A percentile compares a stretch with the other conserved stretches of the same genome.
phyloP scores from a whole-genome alignment of 2,888 invertebrate species.

The Arenicola marina region DNA sequence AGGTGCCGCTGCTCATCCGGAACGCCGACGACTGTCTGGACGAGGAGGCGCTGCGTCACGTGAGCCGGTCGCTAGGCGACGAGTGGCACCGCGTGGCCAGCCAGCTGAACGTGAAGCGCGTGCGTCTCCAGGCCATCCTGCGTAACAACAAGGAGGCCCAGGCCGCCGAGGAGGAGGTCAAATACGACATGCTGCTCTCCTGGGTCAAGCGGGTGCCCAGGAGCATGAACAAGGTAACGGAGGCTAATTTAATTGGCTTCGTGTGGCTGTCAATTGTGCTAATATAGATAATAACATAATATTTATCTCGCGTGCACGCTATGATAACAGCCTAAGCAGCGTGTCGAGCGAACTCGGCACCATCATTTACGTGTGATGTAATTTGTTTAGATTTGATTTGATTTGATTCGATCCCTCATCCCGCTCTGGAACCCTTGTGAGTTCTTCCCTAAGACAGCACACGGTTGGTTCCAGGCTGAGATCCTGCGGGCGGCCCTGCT shows the following conservation, averaged over 20 bases:
- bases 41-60: constrained; percentile 39
- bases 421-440: too few species aligned
- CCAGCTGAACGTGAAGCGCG: constrained; percentile 44
- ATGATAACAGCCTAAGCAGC: too few species aligned
- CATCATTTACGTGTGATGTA: too few species aligned
- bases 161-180: constrained; percentile 31
- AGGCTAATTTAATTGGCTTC: not conserved
- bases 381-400: too few species aligned
- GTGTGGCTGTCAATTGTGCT: too few species aligned
- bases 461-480: constrained; percentile 40
- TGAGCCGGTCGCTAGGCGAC: constrained; percentile 49
- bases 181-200: constrained; percentile 53
- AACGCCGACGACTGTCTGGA: constrained; percentile 42
- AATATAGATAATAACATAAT: too few species aligned
- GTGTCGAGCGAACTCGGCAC: too few species aligned
- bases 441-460: too few species aligned
- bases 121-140: constrained; percentile 43
- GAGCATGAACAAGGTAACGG: constrained; percentile 50
- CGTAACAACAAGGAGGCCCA: constrained; percentile 26
- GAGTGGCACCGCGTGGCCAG: constrained; percentile 50
- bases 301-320: too few species aligned
- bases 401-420: too few species aligned
- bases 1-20: constrained; percentile 43
- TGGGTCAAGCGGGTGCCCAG: constrained; percentile 53
- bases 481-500: constrained; percentile 39